Evolutionary conservation across 2,113 vertebrate species (phyloP).

Genomic region (Zosterops pallidus): DNA sequence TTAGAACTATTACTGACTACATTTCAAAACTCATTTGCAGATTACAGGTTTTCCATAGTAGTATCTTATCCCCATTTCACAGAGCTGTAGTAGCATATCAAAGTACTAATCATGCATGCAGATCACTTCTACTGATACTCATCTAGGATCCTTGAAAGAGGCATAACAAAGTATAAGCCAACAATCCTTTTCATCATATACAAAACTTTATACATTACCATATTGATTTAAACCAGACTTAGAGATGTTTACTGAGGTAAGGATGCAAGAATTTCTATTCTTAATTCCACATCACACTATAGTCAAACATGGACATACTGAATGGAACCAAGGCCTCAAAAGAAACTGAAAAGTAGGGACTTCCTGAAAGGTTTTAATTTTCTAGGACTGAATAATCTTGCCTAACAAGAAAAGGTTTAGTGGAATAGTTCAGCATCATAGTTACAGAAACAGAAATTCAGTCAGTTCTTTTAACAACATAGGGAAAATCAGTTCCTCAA

Average conservation of each 20-base stretch:
- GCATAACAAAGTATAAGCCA: background rate
- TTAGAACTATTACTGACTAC: background rate
- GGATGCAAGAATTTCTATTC: background rate
- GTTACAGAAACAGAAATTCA: background rate
- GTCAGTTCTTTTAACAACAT: background rate
- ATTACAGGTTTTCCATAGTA: constrained; percentile 6
- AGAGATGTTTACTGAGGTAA: background rate
- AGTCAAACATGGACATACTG: background rate
- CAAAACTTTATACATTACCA: background rate
- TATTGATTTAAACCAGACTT: background rate
- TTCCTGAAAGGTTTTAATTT: background rate
- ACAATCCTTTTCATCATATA: background rate
- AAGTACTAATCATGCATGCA: constrained; percentile 20
- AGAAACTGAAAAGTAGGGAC: background rate
- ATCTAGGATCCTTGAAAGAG: background rate
- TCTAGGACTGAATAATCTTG: background rate
- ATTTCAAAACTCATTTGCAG: constrained; percentile 7
- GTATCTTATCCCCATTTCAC: background rate
- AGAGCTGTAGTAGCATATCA: background rate
- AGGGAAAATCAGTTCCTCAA: background rate
- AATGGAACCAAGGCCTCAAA: background rate
- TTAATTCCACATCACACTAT: background rate
- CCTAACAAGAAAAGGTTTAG: background rate
- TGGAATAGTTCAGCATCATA: background rate
- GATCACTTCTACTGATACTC: constrained; percentile 13